phyloP scores from a whole-genome alignment of 2,113 vertebrate genomes.

The Antennarius striatus region DNA sequence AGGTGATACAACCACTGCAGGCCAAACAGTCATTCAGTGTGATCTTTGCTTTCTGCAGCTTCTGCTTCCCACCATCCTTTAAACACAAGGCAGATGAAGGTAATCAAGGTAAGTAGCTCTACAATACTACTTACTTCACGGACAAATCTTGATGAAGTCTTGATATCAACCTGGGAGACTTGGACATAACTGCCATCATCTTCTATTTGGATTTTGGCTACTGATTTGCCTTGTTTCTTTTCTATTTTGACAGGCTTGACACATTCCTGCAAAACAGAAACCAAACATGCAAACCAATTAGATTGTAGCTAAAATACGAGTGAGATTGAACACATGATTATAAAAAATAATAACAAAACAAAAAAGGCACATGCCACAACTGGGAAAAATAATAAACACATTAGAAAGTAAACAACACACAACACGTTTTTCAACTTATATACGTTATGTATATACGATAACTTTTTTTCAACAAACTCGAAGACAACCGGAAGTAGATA shows the following conservation, averaged over 20 bases:
- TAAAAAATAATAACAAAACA: neutral
- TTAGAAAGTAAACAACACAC: neutral
- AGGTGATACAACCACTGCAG: slow-evolving; percentile 96
- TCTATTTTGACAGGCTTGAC: slow-evolving; percentile 91
- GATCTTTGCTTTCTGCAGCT: slow-evolving; percentile 92
- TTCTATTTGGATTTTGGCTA: slow-evolving; percentile 91
- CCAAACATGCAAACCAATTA: neutral
- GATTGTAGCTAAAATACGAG: neutral
- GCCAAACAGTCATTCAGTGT: slow-evolving; percentile 94
- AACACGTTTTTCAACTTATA: no score
- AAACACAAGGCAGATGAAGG: neutral
- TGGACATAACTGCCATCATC: slow-evolving; percentile 94
- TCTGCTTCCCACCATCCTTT: slow-evolving; percentile 87
- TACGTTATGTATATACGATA: no score
- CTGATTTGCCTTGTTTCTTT: slow-evolving; percentile 82
- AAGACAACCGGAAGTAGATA: no score
- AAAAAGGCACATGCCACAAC: neutral
- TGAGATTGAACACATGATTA: neutral
- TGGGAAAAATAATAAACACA: neutral
- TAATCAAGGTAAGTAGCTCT: neutral
- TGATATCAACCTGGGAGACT: slow-evolving; percentile 81
- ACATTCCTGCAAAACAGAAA: slow-evolving; percentile 82
- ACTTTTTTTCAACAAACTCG: no score
- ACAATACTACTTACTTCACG: neutral
- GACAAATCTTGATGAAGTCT: neutral